Conservation (phyloP, 2,888 invertebrate species). For the Agonum fuliginosum region DNA sequence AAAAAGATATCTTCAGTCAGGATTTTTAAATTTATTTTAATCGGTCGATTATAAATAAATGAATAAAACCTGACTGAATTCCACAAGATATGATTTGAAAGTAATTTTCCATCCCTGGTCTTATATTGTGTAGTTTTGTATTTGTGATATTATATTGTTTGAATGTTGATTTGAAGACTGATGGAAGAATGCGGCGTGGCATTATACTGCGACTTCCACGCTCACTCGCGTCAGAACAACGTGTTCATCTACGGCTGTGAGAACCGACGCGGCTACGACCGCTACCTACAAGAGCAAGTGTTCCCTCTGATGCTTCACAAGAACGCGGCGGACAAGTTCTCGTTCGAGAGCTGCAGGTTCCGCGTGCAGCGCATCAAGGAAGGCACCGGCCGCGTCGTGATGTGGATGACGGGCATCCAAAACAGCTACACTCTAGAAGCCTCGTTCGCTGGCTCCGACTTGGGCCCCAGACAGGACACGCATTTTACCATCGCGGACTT, state of each 20-base stretch:
- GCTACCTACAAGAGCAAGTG: constrained; percentile 91
- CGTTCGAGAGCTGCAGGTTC: constrained; percentile 95
- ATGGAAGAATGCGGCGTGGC: constrained; percentile 93
- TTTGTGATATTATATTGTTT: background rate
- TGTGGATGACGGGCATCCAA: constrained; percentile 95
- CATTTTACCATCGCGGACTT: constrained; percentile 89
- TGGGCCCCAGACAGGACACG: constrained; percentile 87
- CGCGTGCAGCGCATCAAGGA: constrained; percentile 95
- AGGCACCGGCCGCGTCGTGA: constrained; percentile 94
- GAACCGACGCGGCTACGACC: constrained; percentile 85
- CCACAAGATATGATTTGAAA: no score
- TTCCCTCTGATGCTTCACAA: constrained; percentile 96
- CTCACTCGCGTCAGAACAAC: constrained; percentile 96
- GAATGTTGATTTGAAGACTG: constrained; percentile 76
- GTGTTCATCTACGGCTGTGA: constrained; percentile 98
- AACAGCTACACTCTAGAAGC: constrained; percentile 98
- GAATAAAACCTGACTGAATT: no score
- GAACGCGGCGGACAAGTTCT: constrained; percentile 95
- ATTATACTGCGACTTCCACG: constrained; percentile 94
- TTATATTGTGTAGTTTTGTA: no score
- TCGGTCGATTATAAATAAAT: no score
- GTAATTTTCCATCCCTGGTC: no score
- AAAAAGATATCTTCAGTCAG: no score
- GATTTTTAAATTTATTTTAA: no score
- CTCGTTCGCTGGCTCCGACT: constrained; percentile 92